Evolutionary conservation across 2,113 vertebrate genomes (phyloP), one percentile per base, ranked within the genome.

Genomic region (Microcebus murinus): DNA sequence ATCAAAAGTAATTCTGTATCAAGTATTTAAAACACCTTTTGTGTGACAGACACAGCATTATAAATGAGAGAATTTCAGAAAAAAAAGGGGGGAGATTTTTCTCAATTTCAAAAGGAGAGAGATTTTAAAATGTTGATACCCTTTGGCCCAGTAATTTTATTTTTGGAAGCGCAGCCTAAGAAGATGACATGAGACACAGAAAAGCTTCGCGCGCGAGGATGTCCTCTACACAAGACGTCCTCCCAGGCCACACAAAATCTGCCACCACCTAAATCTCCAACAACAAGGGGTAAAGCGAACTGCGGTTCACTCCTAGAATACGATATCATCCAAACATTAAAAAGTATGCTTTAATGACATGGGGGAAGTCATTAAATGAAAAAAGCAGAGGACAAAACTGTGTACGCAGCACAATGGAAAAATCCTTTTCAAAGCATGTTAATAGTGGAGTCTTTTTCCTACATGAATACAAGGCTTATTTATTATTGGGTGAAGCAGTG

Each of bases 271-370:
- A 31, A 29, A 57, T 15, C 36, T 21, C 13, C 80, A 14, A 10
- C 8, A 25, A 34, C 0, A 6, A 31, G 50, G 0, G 4, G 17
- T 1, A n/a, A 8, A 31, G 13, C 12, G 48, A 50, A 10, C 42
- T 25, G 4, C 13, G 23, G 9, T 34, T 79, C 48, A 70, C 12
- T 11, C n/a, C 50, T 8, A 10, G 6, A 68, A 76, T n/a, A 34
- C 36, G 31, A 10, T 34, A 25, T 13, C 21, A 39, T 34, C 34
- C 76, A 52, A 20, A 34, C 27, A 8, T 4, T 13, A 25, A 23
- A 80, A 82, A 73, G 34, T 31, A 21, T 7, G 20, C 23, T 48
- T n/a, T n/a, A 57, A 55, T 9, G n/a, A 68, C 79, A 65, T 1
- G 2, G 29, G 1, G 25, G 31, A 50, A 67, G 23, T 55, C 42